phyloP scores from a whole-genome alignment of 1,140 invertebrate species.

The Aphelenchoides besseyi region DNA sequence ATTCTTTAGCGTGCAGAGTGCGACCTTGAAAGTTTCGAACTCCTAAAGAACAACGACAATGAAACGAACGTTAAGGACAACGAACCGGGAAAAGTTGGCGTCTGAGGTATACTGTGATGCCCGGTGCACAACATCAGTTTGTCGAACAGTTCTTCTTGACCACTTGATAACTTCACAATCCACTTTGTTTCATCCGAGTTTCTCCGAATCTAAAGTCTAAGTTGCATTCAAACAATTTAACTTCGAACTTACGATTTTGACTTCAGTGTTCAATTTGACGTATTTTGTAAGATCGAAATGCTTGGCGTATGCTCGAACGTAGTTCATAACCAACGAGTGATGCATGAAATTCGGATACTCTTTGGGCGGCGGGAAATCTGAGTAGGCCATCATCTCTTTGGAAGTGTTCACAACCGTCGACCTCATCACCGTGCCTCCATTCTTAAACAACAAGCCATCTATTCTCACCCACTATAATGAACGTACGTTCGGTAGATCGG shows the following conservation, averaged over 20 bases:
- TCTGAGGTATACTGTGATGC: slow-evolving; percentile 63
- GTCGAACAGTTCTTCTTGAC: slow-evolving; percentile 43
- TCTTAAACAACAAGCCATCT: slow-evolving; percentile 41
- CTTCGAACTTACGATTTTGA: slow-evolving; percentile 47
- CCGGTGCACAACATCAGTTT: slow-evolving; percentile 64
- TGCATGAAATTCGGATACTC: slow-evolving; percentile 66
- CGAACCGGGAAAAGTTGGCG: slow-evolving; percentile 34
- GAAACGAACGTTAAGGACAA: neutral
- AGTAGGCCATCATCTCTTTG: slow-evolving; percentile 67
- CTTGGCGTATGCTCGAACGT: slow-evolving; percentile 64
- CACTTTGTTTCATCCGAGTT: slow-evolving; percentile 32
- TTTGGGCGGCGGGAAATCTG: slow-evolving; percentile 66
- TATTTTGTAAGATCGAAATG: slow-evolving; percentile 63
- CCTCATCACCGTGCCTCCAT: slow-evolving; percentile 64
- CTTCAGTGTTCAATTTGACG: slow-evolving; percentile 62
- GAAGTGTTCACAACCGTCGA: slow-evolving; percentile 66
- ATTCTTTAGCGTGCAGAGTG: slow-evolving; percentile 65
- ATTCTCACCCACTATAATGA: slow-evolving; percentile 11
- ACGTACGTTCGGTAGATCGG: slow-evolving; percentile 44
- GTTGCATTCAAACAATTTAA: slow-evolving; percentile 24
- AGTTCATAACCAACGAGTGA: slow-evolving; percentile 64
- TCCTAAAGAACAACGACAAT: slow-evolving; percentile 46
- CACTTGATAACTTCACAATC: slow-evolving; percentile 39
- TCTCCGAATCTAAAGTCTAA: slow-evolving; percentile 12
- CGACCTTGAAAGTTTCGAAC: slow-evolving; percentile 64